Percentiles rank a stretch among this genome's conserved stretches.
Conservation (phyloP, 2,888 invertebrate species). For the Eupithecia exiguata region DNA sequence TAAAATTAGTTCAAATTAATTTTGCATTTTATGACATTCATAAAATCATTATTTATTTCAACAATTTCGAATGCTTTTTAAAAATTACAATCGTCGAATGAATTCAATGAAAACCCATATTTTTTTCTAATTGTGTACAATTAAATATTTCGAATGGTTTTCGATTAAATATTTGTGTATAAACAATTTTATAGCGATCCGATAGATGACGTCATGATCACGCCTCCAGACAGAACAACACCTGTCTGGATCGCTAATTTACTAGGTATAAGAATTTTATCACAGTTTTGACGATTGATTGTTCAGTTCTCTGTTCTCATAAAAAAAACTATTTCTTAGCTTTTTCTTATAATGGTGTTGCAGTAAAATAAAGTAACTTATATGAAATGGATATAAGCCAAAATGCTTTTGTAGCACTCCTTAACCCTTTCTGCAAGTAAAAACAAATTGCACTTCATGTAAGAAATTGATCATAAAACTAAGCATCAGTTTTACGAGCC, state of each 20-base stretch:
- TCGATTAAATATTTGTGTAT: neutral
- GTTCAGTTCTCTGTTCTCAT: neutral
- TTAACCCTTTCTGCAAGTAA: neutral
- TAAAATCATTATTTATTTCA: neutral
- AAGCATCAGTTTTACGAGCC: conserved; percentile 24
- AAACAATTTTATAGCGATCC: no score
- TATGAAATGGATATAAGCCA: neutral
- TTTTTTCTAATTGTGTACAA: neutral
- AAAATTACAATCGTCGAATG: no score
- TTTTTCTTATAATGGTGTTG: neutral
- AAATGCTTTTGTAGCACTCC: neutral
- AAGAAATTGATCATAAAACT: conserved; percentile 28
- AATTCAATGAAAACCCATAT: neutral
- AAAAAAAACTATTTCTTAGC: neutral
- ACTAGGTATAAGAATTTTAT: neutral
- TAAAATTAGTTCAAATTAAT: no score
- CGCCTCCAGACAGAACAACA: no score
- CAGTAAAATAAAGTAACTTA: neutral
- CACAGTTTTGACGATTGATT: neutral
- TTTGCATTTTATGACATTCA: no score
- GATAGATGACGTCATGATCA: no score
- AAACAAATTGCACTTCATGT: conserved; percentile 19
- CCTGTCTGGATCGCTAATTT: no score
- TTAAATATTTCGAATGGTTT: no score
- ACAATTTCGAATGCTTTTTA: no score